phyloP scores from a whole-genome alignment of 2,797 vertebrate species.

The Acanthopagrus latus region DNA sequence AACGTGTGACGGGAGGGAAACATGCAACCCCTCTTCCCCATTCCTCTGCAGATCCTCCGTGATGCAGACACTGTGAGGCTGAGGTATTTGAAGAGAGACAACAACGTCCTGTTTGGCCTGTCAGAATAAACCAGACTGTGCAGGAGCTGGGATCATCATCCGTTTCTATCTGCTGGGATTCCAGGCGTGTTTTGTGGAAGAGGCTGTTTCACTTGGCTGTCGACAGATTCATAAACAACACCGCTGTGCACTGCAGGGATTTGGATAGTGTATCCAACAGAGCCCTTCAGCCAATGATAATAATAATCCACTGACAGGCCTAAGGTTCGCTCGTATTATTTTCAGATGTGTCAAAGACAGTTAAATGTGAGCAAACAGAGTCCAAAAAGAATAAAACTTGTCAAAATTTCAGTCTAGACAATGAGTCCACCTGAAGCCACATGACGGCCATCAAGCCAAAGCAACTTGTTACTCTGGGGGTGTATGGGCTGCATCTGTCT shows the following conservation, averaged over 20 bases:
- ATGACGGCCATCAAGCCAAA: neutral
- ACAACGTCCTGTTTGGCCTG: slow-evolving; percentile 35
- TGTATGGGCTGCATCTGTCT: slow-evolving; percentile 18
- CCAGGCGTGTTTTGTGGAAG: slow-evolving; percentile 73
- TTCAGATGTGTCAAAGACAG: slow-evolving; percentile 61
- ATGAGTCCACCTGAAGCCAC: slow-evolving; percentile 53
- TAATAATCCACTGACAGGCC: slow-evolving; percentile 63
- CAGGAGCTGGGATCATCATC: slow-evolving; percentile 54
- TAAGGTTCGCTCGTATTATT: slow-evolving; percentile 44
- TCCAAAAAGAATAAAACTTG: slow-evolving; percentile 37
- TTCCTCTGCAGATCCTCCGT: slow-evolving; percentile 49
- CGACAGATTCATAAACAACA: slow-evolving; percentile 77
- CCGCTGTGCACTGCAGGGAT: slow-evolving; percentile 63
- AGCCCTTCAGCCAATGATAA: slow-evolving; percentile 65
- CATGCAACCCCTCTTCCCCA: slow-evolving; percentile 53
- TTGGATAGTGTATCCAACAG: slow-evolving; percentile 64
- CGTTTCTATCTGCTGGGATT: slow-evolving; percentile 70
- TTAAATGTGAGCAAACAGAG: slow-evolving; percentile 50
- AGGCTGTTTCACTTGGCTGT: slow-evolving; percentile 79
- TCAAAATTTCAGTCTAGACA: slow-evolving; percentile 50
- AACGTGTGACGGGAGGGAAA: slow-evolving; percentile 73
- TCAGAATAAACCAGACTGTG: slow-evolving; percentile 35
- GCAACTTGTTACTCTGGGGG: slow-evolving; percentile 1
- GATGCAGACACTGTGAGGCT: slow-evolving; percentile 35
- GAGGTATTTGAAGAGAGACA: slow-evolving; percentile 33